Evolutionary conservation across 1,140 invertebrate genomes (phyloP).

Genomic region (Drosophila repletoides): DNA sequence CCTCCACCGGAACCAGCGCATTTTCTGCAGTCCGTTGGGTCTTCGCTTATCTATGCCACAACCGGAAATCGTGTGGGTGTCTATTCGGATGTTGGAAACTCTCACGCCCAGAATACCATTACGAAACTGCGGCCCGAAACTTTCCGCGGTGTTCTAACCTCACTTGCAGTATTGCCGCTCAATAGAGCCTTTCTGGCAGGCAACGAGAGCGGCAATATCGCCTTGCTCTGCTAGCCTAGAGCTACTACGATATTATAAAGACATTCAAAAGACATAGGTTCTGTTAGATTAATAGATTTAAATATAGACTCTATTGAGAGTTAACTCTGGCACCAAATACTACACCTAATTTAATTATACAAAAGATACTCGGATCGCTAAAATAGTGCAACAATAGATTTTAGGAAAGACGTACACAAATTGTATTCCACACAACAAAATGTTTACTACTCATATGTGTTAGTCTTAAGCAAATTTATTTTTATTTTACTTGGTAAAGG

Average conservation of each 20-base stretch:
- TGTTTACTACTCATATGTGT: slow-evolving; percentile 4
- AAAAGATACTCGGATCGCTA: slow-evolving; percentile 25
- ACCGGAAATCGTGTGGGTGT: slow-evolving; percentile 95
- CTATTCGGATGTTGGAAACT: slow-evolving; percentile 88
- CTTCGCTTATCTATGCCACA: slow-evolving; percentile 91
- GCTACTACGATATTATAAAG: not conserved
- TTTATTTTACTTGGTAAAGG: slow-evolving; percentile 15
- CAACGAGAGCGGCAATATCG: slow-evolving; percentile 94
- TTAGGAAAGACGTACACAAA: not conserved
- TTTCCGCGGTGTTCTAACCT: slow-evolving; percentile 95
- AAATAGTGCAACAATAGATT: slow-evolving; percentile 4
- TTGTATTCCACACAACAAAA: slow-evolving; percentile 15
- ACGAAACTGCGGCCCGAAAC: slow-evolving; percentile 94
- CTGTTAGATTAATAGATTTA: slow-evolving; percentile 7
- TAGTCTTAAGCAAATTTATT: slow-evolving; percentile 21
- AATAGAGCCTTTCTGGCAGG: slow-evolving; percentile 94
- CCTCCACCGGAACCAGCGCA: slow-evolving; percentile 95
- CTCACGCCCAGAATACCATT: slow-evolving; percentile 89
- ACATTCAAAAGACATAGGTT: not conserved
- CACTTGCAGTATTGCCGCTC: slow-evolving; percentile 93
- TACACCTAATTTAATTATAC: slow-evolving; percentile 26
- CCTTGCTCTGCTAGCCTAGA: slow-evolving; percentile 88
- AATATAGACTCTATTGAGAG: not conserved
- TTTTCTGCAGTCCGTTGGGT: slow-evolving; percentile 89
- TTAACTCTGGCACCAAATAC: slow-evolving; percentile 62